Percentiles rank a stretch among this genome's conserved stretches.
phyloP scores from a whole-genome alignment of 2,113 vertebrate genomes.

The Eretmochelys imbricata region DNA sequence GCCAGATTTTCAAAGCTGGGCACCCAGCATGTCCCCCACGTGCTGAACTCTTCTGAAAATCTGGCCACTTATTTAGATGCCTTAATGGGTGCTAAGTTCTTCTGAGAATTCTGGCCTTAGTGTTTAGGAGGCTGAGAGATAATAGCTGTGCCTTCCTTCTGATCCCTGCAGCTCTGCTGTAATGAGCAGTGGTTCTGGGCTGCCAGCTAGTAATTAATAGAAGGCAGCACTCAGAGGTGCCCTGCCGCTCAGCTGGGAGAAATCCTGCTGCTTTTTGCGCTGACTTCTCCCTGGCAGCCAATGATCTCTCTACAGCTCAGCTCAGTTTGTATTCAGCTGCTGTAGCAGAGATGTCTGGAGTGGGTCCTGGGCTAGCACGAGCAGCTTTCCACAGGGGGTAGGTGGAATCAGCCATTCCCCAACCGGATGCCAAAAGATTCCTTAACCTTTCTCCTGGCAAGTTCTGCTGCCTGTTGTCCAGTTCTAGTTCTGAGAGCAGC shows the following conservation, averaged over 20 bases:
- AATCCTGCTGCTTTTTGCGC: not conserved
- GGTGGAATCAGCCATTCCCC: not conserved
- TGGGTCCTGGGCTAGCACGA: not conserved
- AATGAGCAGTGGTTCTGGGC: not conserved
- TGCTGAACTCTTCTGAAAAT: not conserved
- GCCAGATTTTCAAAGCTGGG: not conserved
- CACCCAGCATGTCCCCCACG: not conserved
- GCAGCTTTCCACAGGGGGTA: not conserved
- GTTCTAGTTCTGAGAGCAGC: not conserved
- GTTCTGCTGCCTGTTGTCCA: not conserved
- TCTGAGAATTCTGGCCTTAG: not conserved
- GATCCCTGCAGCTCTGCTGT: not conserved
- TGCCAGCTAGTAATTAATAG: not conserved
- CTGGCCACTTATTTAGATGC: no score
- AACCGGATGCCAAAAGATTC: not conserved
- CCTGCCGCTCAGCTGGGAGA: not conserved
- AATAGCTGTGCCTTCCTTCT: not conserved
- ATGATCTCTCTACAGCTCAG: not conserved
- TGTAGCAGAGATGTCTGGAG: not conserved
- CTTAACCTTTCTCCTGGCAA: not conserved
- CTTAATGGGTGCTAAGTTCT: not conserved
- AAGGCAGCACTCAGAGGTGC: not conserved
- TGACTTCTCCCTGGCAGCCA: not conserved
- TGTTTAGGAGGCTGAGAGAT: not conserved
- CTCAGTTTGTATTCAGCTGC: not conserved